phyloP scores from a whole-genome alignment of 1,140 invertebrate genomes.

The Diorhabda sublineata region DNA sequence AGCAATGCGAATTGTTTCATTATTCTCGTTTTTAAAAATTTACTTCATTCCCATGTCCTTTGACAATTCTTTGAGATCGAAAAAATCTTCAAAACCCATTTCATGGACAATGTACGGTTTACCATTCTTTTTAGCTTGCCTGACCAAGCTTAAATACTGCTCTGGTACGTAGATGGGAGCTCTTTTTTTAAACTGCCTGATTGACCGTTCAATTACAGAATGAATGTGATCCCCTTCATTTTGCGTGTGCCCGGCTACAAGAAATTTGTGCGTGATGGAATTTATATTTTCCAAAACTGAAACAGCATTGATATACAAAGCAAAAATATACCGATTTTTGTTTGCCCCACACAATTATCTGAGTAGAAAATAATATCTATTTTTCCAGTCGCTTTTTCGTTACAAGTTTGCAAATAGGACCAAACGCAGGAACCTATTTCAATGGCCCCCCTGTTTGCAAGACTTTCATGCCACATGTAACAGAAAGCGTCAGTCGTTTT shows the following conservation, averaged over 20 bases:
- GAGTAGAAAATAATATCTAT: constrained; percentile 33
- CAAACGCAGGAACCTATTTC: constrained; percentile 35
- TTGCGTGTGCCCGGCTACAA: no score
- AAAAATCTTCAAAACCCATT: no score
- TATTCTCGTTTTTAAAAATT: constrained; percentile 8
- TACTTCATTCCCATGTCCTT: constrained; percentile 1
- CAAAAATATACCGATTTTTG: constrained; percentile 14
- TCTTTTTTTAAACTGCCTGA: no score
- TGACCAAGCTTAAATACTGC: no score
- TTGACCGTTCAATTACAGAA: no score
- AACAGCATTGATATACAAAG: constrained; percentile 12
- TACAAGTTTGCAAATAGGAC: constrained; percentile 18
- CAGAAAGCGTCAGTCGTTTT: constrained; percentile 28
- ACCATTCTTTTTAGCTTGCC: no score
- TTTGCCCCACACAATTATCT: constrained; percentile 31
- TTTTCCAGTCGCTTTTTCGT: constrained; percentile 14
- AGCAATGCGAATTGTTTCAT: constrained; percentile 4
- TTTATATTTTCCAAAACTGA: neutral
- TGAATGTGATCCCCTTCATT: no score
- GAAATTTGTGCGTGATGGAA: neutral
- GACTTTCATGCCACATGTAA: constrained; percentile 39
- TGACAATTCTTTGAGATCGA: no score
- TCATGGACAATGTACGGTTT: no score
- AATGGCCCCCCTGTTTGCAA: constrained; percentile 30
- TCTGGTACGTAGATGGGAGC: no score